Conservation (phyloP, 2,113 vertebrate species). For the Pteropus alecto region DNA sequence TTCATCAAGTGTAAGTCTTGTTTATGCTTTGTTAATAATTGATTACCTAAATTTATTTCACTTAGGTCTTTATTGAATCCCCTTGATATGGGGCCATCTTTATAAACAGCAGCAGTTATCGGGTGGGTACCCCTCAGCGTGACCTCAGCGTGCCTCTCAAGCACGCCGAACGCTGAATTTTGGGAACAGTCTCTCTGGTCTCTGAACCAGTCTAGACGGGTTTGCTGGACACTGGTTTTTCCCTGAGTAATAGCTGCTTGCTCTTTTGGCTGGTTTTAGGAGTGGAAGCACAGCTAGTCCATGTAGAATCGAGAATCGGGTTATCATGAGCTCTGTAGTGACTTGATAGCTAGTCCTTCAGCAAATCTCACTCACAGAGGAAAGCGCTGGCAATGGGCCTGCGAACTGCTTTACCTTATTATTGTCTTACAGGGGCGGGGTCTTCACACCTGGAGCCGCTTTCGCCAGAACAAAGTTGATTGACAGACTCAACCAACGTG, state of each 20-base stretch:
- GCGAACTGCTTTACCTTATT: neutral
- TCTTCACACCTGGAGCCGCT: slow-evolving; percentile 93
- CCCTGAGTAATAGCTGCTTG: neutral
- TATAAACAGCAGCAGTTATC: neutral
- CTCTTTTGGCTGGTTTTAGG: neutral
- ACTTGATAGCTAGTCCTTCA: no score
- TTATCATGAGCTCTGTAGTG: neutral
- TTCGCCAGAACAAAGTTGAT: slow-evolving; percentile 94
- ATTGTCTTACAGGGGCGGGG: slow-evolving; percentile 89
- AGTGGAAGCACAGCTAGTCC: neutral
- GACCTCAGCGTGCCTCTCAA: neutral
- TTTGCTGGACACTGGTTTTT: neutral
- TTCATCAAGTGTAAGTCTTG: neutral
- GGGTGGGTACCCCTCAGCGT: neutral
- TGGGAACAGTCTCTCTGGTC: neutral
- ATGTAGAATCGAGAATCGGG: neutral
- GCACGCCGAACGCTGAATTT: accelerated
- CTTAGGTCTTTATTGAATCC: neutral
- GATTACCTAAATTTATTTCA: neutral
- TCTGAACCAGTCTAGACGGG: neutral
- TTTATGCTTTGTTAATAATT: neutral
- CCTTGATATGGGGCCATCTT: neutral
- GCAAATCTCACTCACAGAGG: neutral
- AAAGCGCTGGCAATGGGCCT: neutral
- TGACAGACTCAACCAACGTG: slow-evolving; percentile 91